Base-by-base conservation (phyloP, 2,113 vertebrate genomes). In the Onychostoma macrolepis region DNA sequence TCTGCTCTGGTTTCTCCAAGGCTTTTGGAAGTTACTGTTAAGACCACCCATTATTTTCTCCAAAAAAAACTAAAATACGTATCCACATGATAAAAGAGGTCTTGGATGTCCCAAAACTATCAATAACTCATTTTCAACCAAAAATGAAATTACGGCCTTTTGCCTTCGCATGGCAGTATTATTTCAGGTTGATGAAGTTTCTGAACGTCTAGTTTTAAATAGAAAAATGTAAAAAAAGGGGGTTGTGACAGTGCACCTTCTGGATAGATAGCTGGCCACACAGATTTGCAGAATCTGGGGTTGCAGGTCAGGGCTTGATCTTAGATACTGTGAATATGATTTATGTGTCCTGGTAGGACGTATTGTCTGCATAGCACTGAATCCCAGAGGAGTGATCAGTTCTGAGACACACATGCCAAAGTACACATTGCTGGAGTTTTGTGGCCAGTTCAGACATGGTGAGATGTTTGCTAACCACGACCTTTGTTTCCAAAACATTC, bases 351-450 rank as follows among this genome's bases (percentile, higher is more conserved):
- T 85, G 28, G 83, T 61, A 63, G 48, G 36, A 85, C 48, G 71
- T 77, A 58, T 67, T 26, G 50, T 84, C 86, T 84, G 48, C 83
- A 82, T 78, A 79, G 72, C 86, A 76, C 11, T 61, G 72, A 65
- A 72, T 89, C 83, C 45, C 81, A 56, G 48, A 78, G 10, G 76
- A 56, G 33, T 63, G 28, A 87, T 87, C 30, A 58, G 28, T 72
- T 69, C 2, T 56, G 33, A 38, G 76, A 81, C 28, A 17, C 13
- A 36, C 81, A 84, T 1, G 75, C 86, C 65, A 69, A 80, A 76
- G 36, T 41, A 69, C 50, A 85, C 48, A 87, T 38, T 53, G 7
- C 15, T 53, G 21, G 67, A 81, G 17, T 61, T 36, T 38, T 38
- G 71, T 45, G 12, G 38, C 69, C 19, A n/a, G 69, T 24, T 69